Conservation (phyloP, 2,797 vertebrate genomes). For the Typhlichthys subterraneus region DNA sequence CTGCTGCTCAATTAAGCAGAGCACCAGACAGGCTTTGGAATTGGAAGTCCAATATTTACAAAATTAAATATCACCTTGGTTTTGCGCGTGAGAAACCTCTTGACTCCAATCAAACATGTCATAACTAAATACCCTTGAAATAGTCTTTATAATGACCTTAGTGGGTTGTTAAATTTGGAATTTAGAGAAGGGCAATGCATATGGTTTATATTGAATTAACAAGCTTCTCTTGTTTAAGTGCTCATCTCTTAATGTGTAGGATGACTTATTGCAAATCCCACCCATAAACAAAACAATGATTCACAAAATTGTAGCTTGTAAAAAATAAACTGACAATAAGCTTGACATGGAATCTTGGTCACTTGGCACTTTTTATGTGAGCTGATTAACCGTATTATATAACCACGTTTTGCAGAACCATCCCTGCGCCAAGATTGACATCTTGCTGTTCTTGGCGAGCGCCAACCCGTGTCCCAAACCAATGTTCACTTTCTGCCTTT, state of each 20-base stretch:
- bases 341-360: constrained; percentile 13
- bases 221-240: too few species aligned
- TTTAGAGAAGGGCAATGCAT: too few species aligned
- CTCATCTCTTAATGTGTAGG: too few species aligned
- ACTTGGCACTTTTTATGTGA: constrained; percentile 10
- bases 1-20: neutral
- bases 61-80: neutral
- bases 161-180: too few species aligned
- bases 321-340: neutral
- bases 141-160: too few species aligned
- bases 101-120: neutral
- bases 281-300: neutral
- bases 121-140: too few species aligned
- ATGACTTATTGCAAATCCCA: neutral
- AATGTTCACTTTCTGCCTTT: constrained; percentile 29
- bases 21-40: neutral
- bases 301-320: constrained; percentile 6
- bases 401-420: constrained; percentile 5
- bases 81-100: too few species aligned
- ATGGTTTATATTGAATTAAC: too few species aligned
- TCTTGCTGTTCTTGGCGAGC: constrained; percentile 44
- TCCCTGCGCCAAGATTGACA: constrained; percentile 24
- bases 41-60: constrained; percentile 7
- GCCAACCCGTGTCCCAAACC: neutral
- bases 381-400: constrained; percentile 21